Evolutionary conservation across 2,797 vertebrate genomes (phyloP).

Genomic region (Epinephelus malabaricus): DNA sequence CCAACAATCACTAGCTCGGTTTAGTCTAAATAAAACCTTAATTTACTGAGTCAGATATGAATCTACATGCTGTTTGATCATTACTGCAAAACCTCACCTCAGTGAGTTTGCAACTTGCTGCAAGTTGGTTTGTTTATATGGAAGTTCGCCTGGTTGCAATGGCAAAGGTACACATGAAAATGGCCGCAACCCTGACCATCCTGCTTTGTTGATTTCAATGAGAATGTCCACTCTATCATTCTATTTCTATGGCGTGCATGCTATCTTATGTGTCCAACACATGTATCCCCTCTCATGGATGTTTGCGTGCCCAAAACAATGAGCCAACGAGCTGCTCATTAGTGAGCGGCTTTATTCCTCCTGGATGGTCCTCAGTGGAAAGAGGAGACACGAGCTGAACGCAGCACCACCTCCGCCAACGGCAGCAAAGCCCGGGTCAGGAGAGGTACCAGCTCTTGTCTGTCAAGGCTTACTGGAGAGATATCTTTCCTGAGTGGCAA

Average conservation of each 20-base stretch:
- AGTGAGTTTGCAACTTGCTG: no score
- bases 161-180: no score
- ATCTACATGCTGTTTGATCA: no score
- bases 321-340: conserved; percentile 64
- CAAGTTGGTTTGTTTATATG: no score
- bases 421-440: conserved; percentile 37
- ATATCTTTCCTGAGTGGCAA: conserved; percentile 12
- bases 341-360: conserved; percentile 49
- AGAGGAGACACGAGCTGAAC: conserved; percentile 34
- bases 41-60: no score
- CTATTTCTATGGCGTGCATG: background rate
- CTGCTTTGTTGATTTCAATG: no score
- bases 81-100: no score
- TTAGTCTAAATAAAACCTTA: no score
- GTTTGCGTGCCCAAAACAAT: conserved; percentile 59
- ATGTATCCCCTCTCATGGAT: conserved; percentile 49
- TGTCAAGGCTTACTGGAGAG: conserved; percentile 23
- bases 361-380: conserved; percentile 62
- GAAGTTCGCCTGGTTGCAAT: no score
- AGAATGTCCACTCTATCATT: no score
- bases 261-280: conserved; percentile 28
- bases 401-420: background rate
- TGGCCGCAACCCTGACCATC: no score
- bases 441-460: conserved; percentile 28
- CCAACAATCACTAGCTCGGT: no score